A percentile compares a stretch with the other conserved stretches of the same genome.
Evolutionary conservation across 2,888 invertebrate genomes (phyloP).

Genomic region (Blastobasis lacticolella): DNA sequence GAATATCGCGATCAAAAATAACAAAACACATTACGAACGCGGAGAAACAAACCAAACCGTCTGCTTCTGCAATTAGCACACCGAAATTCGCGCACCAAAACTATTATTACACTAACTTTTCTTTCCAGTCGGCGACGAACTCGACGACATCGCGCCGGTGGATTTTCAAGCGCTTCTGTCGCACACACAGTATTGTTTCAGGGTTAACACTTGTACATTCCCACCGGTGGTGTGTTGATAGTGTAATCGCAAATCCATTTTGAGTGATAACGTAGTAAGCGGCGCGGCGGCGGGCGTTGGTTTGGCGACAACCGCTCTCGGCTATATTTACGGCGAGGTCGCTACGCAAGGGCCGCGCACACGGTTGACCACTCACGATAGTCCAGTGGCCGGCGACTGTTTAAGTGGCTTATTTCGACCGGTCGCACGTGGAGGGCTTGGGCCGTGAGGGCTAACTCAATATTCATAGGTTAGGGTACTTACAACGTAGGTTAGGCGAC

Average conservation of each 20-base stretch:
- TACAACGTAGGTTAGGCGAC: no score
- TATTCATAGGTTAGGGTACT: no score
- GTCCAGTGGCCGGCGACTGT: slow-evolving; percentile 12
- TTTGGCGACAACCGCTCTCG: slow-evolving; percentile 50
- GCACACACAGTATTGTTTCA: slow-evolving; percentile 42
- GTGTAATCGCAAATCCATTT: slow-evolving; percentile 64
- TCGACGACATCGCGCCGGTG: slow-evolving; percentile 61
- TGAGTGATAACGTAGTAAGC: slow-evolving; percentile 58
- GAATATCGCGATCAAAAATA: no score
- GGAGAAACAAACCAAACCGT: background rate
- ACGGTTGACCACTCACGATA: slow-evolving; percentile 40
- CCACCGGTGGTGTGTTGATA: slow-evolving; percentile 33
- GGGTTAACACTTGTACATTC: slow-evolving; percentile 35
- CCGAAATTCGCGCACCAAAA: slow-evolving; percentile 18
- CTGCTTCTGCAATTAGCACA: slow-evolving; percentile 5
- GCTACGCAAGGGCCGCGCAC: slow-evolving; percentile 41
- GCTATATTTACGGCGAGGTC: slow-evolving; percentile 65
- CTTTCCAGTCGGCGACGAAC: slow-evolving; percentile 48
- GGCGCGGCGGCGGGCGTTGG: slow-evolving; percentile 43
- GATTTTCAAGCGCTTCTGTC: slow-evolving; percentile 39
- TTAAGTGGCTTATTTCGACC: no score
- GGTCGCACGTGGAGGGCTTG: no score
- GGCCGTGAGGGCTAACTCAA: no score
- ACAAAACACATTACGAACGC: no score
- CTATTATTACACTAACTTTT: slow-evolving; percentile 61